These are phyloP conservation scores for Mesorhabditis spiculigera DNA, from an alignment of 2,888 invertebrate genomes.

Conservation along the genomic window DNA sequence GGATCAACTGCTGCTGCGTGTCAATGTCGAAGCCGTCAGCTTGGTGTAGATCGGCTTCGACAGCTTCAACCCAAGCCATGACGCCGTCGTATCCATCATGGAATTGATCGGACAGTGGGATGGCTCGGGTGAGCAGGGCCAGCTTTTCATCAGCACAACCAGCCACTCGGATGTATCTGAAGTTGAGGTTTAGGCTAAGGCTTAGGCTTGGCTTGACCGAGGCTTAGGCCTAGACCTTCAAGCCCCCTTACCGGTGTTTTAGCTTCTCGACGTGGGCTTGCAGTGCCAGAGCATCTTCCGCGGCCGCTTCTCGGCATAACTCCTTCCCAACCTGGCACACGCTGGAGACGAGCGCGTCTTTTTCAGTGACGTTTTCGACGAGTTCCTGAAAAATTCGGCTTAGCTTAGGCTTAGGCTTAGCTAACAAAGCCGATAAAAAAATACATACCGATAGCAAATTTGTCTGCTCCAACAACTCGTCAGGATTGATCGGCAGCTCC, in stretches of 20 bases:
- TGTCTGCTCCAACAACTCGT: slow-evolving; percentile 85
- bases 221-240: background rate
- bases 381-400: slow-evolving; percentile 67
- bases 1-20: slow-evolving; percentile 72
- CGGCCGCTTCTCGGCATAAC: slow-evolving; percentile 79
- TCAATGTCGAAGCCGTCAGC: slow-evolving; percentile 77
- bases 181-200: background rate
- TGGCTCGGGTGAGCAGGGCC: slow-evolving; percentile 67
- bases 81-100: slow-evolving; percentile 84
- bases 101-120: slow-evolving; percentile 82
- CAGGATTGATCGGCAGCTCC: slow-evolving; percentile 74
- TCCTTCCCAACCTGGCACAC: slow-evolving; percentile 87
- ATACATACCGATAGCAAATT: slow-evolving; percentile 76
- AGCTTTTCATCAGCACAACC: slow-evolving; percentile 68
- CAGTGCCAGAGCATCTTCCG: slow-evolving; percentile 85
- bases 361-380: slow-evolving; percentile 81
- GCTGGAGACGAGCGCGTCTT: slow-evolving; percentile 81
- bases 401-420: slow-evolving; percentile 4
- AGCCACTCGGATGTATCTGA: slow-evolving; percentile 60
- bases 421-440: background rate
- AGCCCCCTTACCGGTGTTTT: slow-evolving; percentile 24
- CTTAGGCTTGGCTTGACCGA: background rate
- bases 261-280: slow-evolving; percentile 88
- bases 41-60: slow-evolving; percentile 71
- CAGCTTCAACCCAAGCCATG: slow-evolving; percentile 88